A percentile compares a stretch with the other conserved stretches of the same genome.
Evolutionary conservation across 35 echinoderm and acorn worm species (phyloP).

Genomic region (Apostichopus japonicus): DNA sequence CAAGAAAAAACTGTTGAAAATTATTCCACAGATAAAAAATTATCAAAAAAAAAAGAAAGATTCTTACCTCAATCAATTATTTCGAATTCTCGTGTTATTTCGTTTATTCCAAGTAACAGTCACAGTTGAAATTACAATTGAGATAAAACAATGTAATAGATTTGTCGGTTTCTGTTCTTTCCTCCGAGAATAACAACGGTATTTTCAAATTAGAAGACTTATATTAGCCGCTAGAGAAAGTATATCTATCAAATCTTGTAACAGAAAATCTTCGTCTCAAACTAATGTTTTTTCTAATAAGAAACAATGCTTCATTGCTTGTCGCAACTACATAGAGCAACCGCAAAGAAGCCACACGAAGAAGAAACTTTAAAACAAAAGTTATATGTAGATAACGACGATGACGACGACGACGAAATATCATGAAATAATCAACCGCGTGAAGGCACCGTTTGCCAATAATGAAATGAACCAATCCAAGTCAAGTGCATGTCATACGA

Average conservation of each 20-base stretch:
- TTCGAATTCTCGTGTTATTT: neutral
- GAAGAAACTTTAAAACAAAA: too few species aligned
- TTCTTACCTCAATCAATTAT: neutral
- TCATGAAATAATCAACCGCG: neutral
- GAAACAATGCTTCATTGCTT: neutral
- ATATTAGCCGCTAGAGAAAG: too few species aligned
- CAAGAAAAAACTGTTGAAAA: too few species aligned
- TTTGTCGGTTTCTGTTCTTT: neutral
- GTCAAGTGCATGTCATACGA: neutral
- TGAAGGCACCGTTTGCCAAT: neutral
- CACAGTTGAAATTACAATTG: neutral
- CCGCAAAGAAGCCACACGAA: too few species aligned
- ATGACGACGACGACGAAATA: neutral
- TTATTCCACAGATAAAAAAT: neutral
- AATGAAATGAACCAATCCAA: neutral
- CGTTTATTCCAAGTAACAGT: neutral
- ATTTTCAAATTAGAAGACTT: neutral
- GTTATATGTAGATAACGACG: too few species aligned
- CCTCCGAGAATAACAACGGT: neutral
- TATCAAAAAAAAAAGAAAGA: neutral
- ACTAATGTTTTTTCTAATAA: too few species aligned
- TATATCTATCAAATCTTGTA: too few species aligned
- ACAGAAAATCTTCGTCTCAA: too few species aligned
- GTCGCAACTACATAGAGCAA: neutral
- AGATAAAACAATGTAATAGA: too few species aligned